phyloP scores from a whole-genome alignment of 2,888 invertebrate species.

The Dynastes grantii region DNA sequence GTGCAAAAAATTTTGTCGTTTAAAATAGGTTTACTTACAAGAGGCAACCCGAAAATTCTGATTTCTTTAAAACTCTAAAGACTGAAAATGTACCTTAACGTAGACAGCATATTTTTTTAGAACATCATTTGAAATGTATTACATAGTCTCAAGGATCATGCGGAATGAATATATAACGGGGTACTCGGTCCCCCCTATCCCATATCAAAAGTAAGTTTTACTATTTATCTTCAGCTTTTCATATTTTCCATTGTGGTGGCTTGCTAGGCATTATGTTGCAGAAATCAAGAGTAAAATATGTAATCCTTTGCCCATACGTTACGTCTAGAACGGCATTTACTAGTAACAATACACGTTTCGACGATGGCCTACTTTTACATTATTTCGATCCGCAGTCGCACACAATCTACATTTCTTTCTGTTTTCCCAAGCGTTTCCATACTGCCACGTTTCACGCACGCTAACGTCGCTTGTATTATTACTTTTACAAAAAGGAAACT shows the following conservation, averaged over 20 bases:
- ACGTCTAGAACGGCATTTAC: neutral
- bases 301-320: conserved; percentile 9
- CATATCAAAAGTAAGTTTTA: neutral
- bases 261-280: neutral
- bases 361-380: conserved; percentile 23
- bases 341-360: conserved; percentile 9
- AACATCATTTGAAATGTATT: no score
- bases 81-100: no score
- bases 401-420: conserved; percentile 12
- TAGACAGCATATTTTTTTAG: no score
- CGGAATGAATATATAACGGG: no score
- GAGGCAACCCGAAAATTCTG: no score
- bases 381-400: conserved; percentile 5
- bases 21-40: no score
- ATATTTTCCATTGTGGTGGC: neutral
- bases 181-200: no score
- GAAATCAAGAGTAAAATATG: conserved; percentile 7
- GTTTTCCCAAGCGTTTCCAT: neutral
- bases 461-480: neutral
- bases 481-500: no score
- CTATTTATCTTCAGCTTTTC: neutral
- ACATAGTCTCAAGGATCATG: no score
- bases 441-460: neutral
- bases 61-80: no score
- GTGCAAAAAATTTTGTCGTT: no score